Evolutionary conservation across 2,113 vertebrate species (phyloP), one percentile per base, ranked within the genome.

Genomic region (Brienomyrus brachyistius): DNA sequence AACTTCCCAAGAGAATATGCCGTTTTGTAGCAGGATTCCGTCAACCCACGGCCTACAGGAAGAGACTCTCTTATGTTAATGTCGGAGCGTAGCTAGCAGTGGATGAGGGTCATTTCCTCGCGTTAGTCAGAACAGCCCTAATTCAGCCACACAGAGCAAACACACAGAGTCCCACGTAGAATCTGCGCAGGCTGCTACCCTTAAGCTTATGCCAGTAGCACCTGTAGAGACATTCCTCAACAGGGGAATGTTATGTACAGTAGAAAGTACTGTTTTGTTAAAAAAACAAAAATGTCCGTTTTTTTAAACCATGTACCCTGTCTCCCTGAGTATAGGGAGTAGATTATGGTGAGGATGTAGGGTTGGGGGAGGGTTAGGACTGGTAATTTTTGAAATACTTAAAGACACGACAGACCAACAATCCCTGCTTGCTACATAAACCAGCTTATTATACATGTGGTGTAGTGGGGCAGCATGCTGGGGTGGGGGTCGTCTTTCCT

Each of bases 321-420:
- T 74, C 62, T 74, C 88, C 47, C 45, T 52, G 66, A 77, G n/a
- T 88, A 80, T 88, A 88, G 62, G 88, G 88, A 88, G 88, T 70
- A 27, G 47, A 51, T 51, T 77, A 51, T 23, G 15, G 74, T 35
- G 74, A 40, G 70, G 82, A 50, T 45, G 56, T 54, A 23, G 74
- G 74, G 70, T 43, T 19, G 35, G 74, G 31, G 31, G 15, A 70
- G 31, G 48, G 70, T 51, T 86, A 27, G 47, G 15, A 17, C 11
- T 82, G 19, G 27, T 80, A 4, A 74, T 89, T 82, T 82, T 89
- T n/a, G 48, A 52, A 54, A 89, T 43, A 74, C 21, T 89, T n/a
- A 89, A 82, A 74, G 74, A 89, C 88, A 80, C 74, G 10, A 43
- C 48, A 50, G 31, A 52, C 70, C 15, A 77, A 80, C 48, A 27